Base-by-base conservation (phyloP, 2,888 invertebrate species). In the Beris morrisii region DNA sequence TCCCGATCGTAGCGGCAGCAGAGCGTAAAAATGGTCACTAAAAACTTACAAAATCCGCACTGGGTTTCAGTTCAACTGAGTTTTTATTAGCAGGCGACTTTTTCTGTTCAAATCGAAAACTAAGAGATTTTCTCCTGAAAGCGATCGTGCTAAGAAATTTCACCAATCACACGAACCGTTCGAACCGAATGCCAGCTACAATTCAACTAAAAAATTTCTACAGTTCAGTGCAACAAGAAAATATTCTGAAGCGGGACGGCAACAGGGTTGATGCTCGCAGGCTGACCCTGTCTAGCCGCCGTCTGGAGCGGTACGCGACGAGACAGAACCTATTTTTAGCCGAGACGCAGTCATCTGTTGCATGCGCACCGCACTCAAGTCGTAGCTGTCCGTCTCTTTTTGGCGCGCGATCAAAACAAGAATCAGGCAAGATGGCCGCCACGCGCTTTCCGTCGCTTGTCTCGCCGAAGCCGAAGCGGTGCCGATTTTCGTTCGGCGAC, bases 161-260 rank as follows among this genome's bases (percentile, higher is more conserved):
- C 5, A 38, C 5, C 38, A 9, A 38, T 5, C 50, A 50, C 52
- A 52, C 61, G 52, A 45, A 67, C 55, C 59, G 56, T 43, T 66
- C 59, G 59, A 69, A 69, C 69, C 69, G 69, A 69, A 55, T 52
- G 69, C 65, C 59, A 54, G 64, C 64, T 67, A 69, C 61, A 69
- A 69, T 67, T 69, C 52, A 69, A 69, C 69, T 69, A 69, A 69
- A 65, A 69, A 69, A 67, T 67, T 69, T 57, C 52, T 38, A 28
- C 31, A 50, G 65, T 59, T 69, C 61, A 54, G 44, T 53, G 55
- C 53, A 67, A 64, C 59, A 67, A 56, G 67, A 66, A 69, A 69
- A 69, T 69, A 69, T 45, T 54, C 45, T 15, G 28, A 44, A 53
- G 28, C 12, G 61, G 38, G 52, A 61, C 15, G 11, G 22, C 13